These are phyloP conservation scores for Otolemur crassicaudatus DNA, from an alignment of 2,797 vertebrate species.

Conservation along the genomic window DNA sequence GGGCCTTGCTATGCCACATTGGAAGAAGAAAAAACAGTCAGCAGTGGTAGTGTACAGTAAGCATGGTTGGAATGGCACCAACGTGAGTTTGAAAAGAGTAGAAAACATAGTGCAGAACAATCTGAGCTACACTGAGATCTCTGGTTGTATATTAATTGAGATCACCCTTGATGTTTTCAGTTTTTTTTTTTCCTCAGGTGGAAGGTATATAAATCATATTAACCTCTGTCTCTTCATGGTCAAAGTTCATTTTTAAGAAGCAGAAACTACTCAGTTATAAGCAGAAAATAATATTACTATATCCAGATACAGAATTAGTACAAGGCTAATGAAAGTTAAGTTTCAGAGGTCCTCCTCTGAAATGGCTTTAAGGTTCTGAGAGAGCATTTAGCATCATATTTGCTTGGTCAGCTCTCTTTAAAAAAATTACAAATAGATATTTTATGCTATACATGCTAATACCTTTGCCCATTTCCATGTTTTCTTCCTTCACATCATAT, in stretches of 20 bases:
- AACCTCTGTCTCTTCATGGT: background rate
- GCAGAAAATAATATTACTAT: background rate
- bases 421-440: background rate
- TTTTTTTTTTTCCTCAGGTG: background rate
- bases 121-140: background rate
- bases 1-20: background rate
- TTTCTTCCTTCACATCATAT: background rate
- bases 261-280: background rate
- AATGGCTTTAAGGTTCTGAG: background rate
- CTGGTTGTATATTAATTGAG: background rate
- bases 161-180: background rate
- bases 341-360: background rate
- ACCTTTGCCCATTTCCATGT: background rate
- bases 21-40: background rate
- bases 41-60: background rate
- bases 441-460: background rate
- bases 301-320: background rate
- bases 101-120: background rate
- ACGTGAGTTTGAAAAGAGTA: background rate
- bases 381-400: background rate
- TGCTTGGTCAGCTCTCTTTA: background rate
- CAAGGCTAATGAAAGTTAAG: background rate
- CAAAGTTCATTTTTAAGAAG: background rate
- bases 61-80: background rate
- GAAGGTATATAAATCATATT: background rate